These are phyloP conservation scores for Bellardia pandia DNA, from an alignment of 2,888 invertebrate genomes.

Conservation along the genomic window DNA sequence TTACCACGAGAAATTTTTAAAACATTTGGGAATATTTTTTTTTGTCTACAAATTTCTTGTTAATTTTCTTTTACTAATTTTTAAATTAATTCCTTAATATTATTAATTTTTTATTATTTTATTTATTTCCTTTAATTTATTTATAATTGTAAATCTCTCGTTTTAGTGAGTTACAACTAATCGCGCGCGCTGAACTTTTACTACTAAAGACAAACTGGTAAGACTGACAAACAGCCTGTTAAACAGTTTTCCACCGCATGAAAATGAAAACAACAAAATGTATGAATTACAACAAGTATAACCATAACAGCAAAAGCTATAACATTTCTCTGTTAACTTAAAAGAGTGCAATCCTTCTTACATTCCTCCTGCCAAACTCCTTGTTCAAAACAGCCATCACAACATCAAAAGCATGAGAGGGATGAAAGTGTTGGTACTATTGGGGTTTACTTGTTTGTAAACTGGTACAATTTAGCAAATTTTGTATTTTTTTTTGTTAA, in stretches of 20 bases:
- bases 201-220: constrained; percentile 69
- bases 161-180: constrained; percentile 42
- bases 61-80: not conserved
- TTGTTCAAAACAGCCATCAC: not conserved
- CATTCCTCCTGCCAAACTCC: not conserved
- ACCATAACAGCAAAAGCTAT: constrained; percentile 8
- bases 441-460: too few species aligned
- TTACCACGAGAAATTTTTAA: not conserved
- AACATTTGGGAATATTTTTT: not conserved
- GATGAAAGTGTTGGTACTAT: not conserved
- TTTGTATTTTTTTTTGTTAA: too few species aligned
- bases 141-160: not conserved
- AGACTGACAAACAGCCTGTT: constrained; percentile 21
- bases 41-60: not conserved
- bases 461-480: too few species aligned
- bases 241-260: constrained; percentile 64
- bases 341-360: constrained; percentile 48
- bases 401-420: not conserved
- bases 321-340: constrained; percentile 53
- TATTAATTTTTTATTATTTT: constrained; percentile 1
- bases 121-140: not conserved
- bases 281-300: not conserved
- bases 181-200: constrained; percentile 73
- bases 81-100: not conserved
- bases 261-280: constrained; percentile 20